These are phyloP conservation scores for Nasonia oneida DNA, from an alignment of 2,888 invertebrate species.

Conservation along the genomic window DNA sequence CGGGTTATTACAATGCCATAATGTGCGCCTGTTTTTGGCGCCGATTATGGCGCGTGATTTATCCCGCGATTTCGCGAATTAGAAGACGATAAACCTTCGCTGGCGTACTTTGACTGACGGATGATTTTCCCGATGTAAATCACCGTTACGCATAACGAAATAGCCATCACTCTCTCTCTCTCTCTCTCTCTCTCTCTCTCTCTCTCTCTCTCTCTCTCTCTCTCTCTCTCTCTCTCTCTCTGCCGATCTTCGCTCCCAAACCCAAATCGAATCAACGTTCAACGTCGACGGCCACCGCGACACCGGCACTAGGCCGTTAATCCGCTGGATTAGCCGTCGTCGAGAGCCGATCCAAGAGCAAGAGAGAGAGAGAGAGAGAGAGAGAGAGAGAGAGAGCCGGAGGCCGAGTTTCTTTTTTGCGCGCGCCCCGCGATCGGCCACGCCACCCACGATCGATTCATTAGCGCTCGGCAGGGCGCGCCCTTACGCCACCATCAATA, in stretches of 20 bases:
- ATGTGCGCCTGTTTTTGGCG: neutral
- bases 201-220: neutral
- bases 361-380: neutral
- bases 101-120: neutral
- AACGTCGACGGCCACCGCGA: too few species aligned
- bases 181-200: neutral
- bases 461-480: slow-evolving; percentile 76
- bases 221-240: neutral
- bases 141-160: neutral
- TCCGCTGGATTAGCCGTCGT: slow-evolving; percentile 24
- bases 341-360: neutral
- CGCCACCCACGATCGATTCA: slow-evolving; percentile 78
- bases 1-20: slow-evolving; percentile 18
- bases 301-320: slow-evolving; percentile 14
- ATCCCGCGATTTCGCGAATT: slow-evolving; percentile 39
- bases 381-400: neutral
- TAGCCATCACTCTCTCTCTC: neutral
- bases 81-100: slow-evolving; percentile 28
- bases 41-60: slow-evolving; percentile 37
- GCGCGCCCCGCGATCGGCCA: slow-evolving; percentile 61
- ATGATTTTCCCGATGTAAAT: slow-evolving; percentile 2
- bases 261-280: neutral
- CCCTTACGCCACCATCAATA: slow-evolving; percentile 74
- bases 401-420: slow-evolving; percentile 41
- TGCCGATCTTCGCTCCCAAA: neutral